These are phyloP conservation scores for Apostichopus leukothele DNA, from an alignment of 53 echinoderm and acorn worm genomes.

Conservation along the genomic window DNA sequence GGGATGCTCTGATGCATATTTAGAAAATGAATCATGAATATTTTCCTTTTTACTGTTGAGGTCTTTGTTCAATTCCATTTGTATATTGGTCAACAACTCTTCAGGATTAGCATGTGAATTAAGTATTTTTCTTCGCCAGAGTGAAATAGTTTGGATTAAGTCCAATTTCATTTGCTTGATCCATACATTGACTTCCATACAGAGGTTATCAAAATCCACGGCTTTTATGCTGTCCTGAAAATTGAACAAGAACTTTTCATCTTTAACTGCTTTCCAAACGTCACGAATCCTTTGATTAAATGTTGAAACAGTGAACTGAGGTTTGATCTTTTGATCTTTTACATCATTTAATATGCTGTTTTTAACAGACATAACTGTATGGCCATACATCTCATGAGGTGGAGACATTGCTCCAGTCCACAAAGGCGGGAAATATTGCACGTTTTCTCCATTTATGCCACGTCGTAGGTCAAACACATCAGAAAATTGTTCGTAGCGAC, in stretches of 20 bases:
- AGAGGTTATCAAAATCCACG: conserved; percentile 19
- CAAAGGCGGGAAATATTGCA: background rate
- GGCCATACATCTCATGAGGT: background rate
- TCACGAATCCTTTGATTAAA: conserved; percentile 30
- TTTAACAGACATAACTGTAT: background rate
- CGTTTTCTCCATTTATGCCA: background rate
- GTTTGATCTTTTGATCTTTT: background rate
- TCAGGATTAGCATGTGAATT: background rate
- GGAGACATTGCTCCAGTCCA: conserved; percentile 24
- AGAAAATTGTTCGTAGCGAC: conserved; percentile 12
- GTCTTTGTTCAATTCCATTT: background rate
- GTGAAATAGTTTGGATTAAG: background rate
- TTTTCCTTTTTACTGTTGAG: background rate
- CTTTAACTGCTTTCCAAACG: conserved; percentile 10
- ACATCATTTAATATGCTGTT: background rate
- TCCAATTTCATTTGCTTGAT: conserved; percentile 13
- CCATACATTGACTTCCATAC: conserved; percentile 12
- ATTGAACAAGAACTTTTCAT: conserved; percentile 24
- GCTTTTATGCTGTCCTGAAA: conserved; percentile 27
- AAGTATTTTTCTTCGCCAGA: background rate
- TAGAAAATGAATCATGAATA: background rate
- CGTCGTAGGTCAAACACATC: background rate
- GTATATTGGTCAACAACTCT: background rate
- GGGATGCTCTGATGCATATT: background rate
- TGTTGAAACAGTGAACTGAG: background rate